Conservation (phyloP, 2,113 vertebrate species). For the Nyctibius bracteatus region DNA sequence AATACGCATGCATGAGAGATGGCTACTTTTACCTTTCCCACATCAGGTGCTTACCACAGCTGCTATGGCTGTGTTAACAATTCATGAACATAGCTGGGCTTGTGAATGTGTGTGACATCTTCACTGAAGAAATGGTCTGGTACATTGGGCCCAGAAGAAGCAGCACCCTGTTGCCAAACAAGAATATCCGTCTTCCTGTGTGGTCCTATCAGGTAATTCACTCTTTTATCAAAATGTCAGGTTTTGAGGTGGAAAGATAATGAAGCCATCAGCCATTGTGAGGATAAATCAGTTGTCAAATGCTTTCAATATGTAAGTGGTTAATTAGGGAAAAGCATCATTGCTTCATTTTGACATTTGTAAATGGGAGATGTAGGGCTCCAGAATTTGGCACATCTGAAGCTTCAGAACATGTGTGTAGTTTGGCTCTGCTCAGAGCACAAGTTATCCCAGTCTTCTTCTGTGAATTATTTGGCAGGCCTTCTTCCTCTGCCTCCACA, state of each 20-base stretch:
- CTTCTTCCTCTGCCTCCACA: neutral
- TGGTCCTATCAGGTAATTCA: neutral
- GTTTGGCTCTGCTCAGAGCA: slow-evolving; percentile 15
- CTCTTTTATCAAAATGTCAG: neutral
- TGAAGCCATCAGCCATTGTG: neutral
- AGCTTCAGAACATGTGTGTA: neutral
- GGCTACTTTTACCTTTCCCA: neutral
- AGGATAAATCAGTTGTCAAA: neutral
- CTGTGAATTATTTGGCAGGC: neutral
- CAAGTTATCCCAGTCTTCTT: neutral
- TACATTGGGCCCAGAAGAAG: neutral
- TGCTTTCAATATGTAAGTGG: neutral
- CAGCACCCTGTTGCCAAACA: neutral
- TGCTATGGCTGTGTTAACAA: neutral
- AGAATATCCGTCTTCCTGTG: neutral
- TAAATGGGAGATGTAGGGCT: neutral
- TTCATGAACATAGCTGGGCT: neutral
- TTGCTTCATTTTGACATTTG: neutral
- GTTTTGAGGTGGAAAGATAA: neutral
- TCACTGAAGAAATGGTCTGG: neutral
- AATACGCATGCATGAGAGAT: neutral
- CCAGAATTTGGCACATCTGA: neutral
- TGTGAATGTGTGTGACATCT: neutral
- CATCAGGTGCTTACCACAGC: neutral
- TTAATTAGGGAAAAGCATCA: neutral